Base-by-base conservation (phyloP, 2,113 vertebrate species). In the Notechis scutatus region DNA sequence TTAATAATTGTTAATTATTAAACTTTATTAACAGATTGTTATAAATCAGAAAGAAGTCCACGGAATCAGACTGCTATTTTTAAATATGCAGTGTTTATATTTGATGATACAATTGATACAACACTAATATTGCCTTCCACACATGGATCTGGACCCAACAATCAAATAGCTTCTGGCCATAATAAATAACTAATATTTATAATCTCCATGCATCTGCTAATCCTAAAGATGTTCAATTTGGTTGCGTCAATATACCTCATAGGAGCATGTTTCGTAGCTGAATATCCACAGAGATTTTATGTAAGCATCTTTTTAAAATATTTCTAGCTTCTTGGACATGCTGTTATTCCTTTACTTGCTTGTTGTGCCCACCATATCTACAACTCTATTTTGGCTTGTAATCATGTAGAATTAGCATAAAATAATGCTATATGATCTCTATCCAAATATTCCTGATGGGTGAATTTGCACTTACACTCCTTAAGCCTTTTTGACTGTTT, bases 11-110 rank as follows among this genome's bases (percentile, higher is more conserved):
- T 34, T 81, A 39, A 81, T 81, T 39, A 81, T 81, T 81, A 81
- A 81, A 69, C 34, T 39, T 81, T 39, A 81, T 93, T 94, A 95
- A 59, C 90, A 94, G 97, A 94, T 94, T 92, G 92, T 55, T 74
- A 47, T 47, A 42, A 23, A 90, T 93, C 54, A 93, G 34, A 92
- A 93, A 93, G 64, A 45, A 34, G 1, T 86, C 0, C 0, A 14
- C 21, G 42, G 69, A 91, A 69, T 5, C n/a, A 1, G 18, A 18
- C 5, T 81, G 34, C 34, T 81, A 18, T 34, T 81, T 81, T 81
- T 81, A 81, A 42, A 81, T 85, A 12, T 85, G 85, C 23, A 57
- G 24, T 24, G 45, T 29, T 45, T 55, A 91, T 56, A 26, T 59
- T 86, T 59, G 45, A 56, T 9, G 47, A 59, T 47, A 34, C 18